phyloP scores from a whole-genome alignment of 2,797 vertebrate species.

The Lerista edwardsae region DNA sequence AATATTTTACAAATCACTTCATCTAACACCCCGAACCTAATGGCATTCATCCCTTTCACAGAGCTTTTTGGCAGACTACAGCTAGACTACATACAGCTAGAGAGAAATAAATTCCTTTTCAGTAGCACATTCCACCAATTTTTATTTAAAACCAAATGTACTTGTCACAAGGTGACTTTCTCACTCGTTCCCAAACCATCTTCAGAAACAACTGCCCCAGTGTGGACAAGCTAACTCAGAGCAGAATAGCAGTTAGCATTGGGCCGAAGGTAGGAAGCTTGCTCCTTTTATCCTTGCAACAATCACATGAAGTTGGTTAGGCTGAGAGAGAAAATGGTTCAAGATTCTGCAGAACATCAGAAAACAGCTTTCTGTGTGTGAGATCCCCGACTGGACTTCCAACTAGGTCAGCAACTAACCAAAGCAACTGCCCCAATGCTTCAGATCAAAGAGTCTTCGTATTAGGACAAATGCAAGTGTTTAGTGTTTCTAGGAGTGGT shows the following conservation, averaged over 20 bases:
- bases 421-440: neutral
- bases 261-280: no score
- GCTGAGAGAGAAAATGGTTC: no score
- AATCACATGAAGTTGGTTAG: no score
- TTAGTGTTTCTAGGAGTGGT: no score
- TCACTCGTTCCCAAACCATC: neutral
- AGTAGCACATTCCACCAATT: neutral
- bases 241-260: no score
- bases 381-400: neutral
- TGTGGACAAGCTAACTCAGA: neutral
- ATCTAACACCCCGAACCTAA: neutral
- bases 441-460: neutral
- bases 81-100: no score
- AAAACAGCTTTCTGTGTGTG: no score
- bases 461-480: no score
- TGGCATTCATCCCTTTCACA: neutral
- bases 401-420: neutral
- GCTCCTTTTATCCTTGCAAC: no score
- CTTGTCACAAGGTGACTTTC: neutral
- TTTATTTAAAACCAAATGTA: neutral
- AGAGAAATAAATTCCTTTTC: neutral
- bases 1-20: conserved; percentile 6
- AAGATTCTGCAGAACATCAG: no score
- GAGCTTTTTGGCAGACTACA: neutral
- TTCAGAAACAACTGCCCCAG: neutral